Evolutionary conservation across 1,140 invertebrate genomes (phyloP), one percentile per base, ranked within the genome.

Genomic region (Leptinotarsa defecta): DNA sequence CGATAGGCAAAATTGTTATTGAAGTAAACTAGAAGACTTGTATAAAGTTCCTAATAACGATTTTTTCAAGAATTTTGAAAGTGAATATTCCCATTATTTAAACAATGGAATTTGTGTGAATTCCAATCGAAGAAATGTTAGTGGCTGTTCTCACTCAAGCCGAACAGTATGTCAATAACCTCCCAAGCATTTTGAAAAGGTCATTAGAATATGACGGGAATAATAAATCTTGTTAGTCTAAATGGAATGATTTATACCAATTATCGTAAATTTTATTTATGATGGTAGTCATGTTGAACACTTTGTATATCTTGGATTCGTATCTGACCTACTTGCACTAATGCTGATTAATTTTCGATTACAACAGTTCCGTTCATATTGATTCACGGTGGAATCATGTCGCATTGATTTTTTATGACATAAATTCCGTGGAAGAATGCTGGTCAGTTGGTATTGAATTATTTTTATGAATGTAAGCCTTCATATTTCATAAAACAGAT

Each of bases 181-280:
- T 57, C 2, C 52, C n/a, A 4, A 57, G 17, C 52, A 57, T 57
- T 57, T 57, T 57, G 13, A 57, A 67, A 20, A 24, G 64, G 27
- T 67, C 43, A 19, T 43, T 68, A 68, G 34, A 68, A 68, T 19
- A 68, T 68, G 67, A 24, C 43, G 34, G 34, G 67, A 43, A 68
- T 34, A 68, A 68, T 68, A 68, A 68, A 68, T 68, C 67, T 68
- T 68, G 19, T 68, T 68, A 68, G 24, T 68, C 34, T 68, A 68
- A 68, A 68, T 68, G 67, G 19, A 68, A 68, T 68, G 67, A 68
- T 68, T 68, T 68, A 68, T 68, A 43, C 34, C 67, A 68, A 68
- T 68, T 68, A 68, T 68, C 24, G 67, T 68, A 68, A 68, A 68
- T 68, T 68, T 68, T 19, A 68, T 68, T 68, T 68, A 68, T 68